These are phyloP conservation scores for Agrypnia vestita DNA, from an alignment of 1,140 invertebrate genomes.

Conservation along the genomic window DNA sequence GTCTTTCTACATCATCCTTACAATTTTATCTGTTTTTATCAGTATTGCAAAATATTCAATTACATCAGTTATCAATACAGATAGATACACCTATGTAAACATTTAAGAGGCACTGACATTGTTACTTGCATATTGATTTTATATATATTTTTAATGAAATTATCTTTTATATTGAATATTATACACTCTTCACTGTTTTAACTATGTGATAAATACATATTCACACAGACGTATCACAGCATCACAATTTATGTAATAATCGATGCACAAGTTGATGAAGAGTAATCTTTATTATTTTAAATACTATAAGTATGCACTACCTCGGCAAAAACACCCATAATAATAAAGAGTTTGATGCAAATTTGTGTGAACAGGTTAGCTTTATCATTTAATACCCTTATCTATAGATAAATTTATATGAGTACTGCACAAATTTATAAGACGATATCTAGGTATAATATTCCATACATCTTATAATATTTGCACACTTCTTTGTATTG, in stretches of 20 bases:
- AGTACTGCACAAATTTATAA: constrained; percentile 23
- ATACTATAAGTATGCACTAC: background rate
- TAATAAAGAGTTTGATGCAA: constrained; percentile 12
- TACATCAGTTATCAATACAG: too few species aligned
- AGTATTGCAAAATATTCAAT: constrained; percentile 6
- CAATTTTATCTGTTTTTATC: background rate
- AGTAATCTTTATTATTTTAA: too few species aligned
- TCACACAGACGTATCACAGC: too few species aligned
- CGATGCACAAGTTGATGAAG: too few species aligned
- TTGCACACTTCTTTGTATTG: constrained; percentile 7
- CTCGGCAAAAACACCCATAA: background rate
- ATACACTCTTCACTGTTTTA: too few species aligned
- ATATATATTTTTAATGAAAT: too few species aligned
- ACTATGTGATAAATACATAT: too few species aligned
- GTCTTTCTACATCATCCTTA: constrained; percentile 28
- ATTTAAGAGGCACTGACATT: too few species aligned
- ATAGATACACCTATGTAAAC: too few species aligned
- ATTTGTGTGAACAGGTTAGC: constrained; percentile 12
- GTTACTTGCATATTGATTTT: too few species aligned
- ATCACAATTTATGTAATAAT: too few species aligned
- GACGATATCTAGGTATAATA: constrained; percentile 1
- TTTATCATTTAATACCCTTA: constrained; percentile 50
- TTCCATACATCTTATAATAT: background rate
- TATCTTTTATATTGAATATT: too few species aligned
- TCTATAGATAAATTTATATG: constrained; percentile 37